Base-by-base conservation (phyloP, 2,797 vertebrate genomes). In the Pangasius krempfi region DNA sequence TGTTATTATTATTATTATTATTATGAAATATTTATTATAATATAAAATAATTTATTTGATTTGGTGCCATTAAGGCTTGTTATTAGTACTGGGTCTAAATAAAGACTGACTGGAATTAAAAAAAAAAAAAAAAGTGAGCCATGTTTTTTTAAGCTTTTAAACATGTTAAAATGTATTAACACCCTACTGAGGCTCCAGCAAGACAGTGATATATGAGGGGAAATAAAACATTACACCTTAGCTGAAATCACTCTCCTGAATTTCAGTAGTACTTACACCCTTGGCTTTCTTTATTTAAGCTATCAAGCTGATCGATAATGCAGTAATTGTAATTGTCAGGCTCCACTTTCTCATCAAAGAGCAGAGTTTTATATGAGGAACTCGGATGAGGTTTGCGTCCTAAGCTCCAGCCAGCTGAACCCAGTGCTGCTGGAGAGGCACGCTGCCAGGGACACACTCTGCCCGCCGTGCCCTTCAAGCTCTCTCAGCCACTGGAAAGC, bases 261-360 rank as follows among this genome's bases (percentile, higher is more conserved):
- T 82, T 86, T 88, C 75, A 8, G 10, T 1, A 68, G 66, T 66
- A 82, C 75, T 86, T 85, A 75, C 30, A 84, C 81, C 80, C 50
- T 85, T 72, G 82, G 76, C 82, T 87, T 89, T 87, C 89, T 73
- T 90, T 86, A 81, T 85, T 91, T 80, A 89, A 86, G 83, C 64
- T 83, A 87, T 79, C 52, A 87, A 68, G 27, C 50, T 30, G 89
- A 87, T 91, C 87, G 27, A 91, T 90, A 90, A 12, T 12, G 27
- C 58, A 75, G 73, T 85, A 84, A 89, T 86, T 86, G 76, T 68
- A 80, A 79, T 86, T 79, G 88, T 87, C 86, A 86, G 84, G 50
- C 84, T 76, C 44, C 3, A 50, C 58, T 75, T 86, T 82, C 76
- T 88, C 89, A 88, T 90, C 66, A 88, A 56, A 60, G 37, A 40